These are phyloP conservation scores for Ptilodon capucinus DNA, from an alignment of 2,888 invertebrate species.

Conservation along the genomic window DNA sequence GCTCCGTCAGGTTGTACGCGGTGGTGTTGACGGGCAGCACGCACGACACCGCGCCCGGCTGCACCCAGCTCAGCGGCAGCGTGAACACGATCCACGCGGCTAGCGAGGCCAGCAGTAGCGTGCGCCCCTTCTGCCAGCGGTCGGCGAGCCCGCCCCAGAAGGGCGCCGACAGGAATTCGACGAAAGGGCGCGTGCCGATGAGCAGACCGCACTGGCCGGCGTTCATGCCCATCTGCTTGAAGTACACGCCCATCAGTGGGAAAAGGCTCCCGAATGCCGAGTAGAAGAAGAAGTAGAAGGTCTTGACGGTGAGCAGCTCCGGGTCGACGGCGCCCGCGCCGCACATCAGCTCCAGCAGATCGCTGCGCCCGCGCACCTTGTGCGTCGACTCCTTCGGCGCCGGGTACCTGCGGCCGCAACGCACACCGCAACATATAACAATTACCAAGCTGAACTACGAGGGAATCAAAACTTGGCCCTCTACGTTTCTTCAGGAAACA, in stretches of 20 bases:
- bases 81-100: constrained; percentile 99
- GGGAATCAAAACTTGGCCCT: no score
- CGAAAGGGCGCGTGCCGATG: constrained; percentile 98
- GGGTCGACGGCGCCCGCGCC: constrained; percentile 92
- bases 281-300: constrained; percentile 99
- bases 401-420: constrained; percentile 85
- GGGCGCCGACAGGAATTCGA: constrained; percentile 98
- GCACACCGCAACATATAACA: not conserved
- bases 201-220: constrained; percentile 96
- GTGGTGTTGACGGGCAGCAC: constrained; percentile 82
- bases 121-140: constrained; percentile 92
- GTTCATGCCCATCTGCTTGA: constrained; percentile 99
- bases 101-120: constrained; percentile 93
- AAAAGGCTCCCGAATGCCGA: constrained; percentile 99
- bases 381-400: constrained; percentile 94
- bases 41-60: constrained; percentile 96
- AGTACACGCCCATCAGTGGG: constrained; percentile 99
- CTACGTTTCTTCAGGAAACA: no score
- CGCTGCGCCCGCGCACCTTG: constrained; percentile 93
- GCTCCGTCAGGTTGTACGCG: constrained; percentile 84
- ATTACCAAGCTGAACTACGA: no score
- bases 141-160: constrained; percentile 99
- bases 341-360: constrained; percentile 91
- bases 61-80: constrained; percentile 96
- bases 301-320: constrained; percentile 96